These are phyloP conservation scores for Porites australiensis DNA, from an alignment of 64 coral and sea anemone genomes.

Conservation along the genomic window DNA sequence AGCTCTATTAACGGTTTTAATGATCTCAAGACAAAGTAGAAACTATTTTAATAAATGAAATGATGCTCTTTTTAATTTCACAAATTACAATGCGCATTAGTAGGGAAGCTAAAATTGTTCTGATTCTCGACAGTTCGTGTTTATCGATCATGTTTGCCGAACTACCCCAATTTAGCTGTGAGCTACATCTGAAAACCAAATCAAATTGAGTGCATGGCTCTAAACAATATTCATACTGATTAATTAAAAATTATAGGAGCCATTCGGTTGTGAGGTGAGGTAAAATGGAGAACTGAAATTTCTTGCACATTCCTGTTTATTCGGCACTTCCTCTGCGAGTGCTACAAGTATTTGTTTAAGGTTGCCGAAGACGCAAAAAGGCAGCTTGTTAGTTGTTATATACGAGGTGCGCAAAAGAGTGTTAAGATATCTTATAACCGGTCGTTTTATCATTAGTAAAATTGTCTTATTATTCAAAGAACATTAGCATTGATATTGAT, in stretches of 20 bases:
- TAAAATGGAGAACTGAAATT: slow-evolving; percentile 4
- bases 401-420: slow-evolving; percentile 60
- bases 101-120: slow-evolving; percentile 77
- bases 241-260: slow-evolving; percentile 75
- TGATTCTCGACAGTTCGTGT: slow-evolving; percentile 76
- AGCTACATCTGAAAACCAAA: slow-evolving; percentile 87
- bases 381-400: slow-evolving; percentile 77
- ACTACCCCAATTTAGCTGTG: slow-evolving; percentile 80
- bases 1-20: slow-evolving; percentile 75
- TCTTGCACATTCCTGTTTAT: slow-evolving; percentile 36
- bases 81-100: slow-evolving; percentile 90
- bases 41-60: slow-evolving; percentile 80
- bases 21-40: slow-evolving; percentile 75
- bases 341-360: slow-evolving; percentile 63
- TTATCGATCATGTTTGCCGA: slow-evolving; percentile 85
- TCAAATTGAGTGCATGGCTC: slow-evolving; percentile 74
- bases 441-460: slow-evolving; percentile 92
- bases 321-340: not conserved
- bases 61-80: slow-evolving; percentile 92
- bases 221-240: slow-evolving; percentile 83
- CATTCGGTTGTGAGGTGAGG: slow-evolving; percentile 4
- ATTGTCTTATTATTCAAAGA: slow-evolving; percentile 82
- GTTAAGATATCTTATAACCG: slow-evolving; percentile 90
- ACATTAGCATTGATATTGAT: slow-evolving; percentile 80
- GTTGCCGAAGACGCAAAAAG: slow-evolving; percentile 27